A percentile compares a stretch with the other conserved stretches of the same genome.
Conservation (phyloP, 2,888 invertebrate species). For the Meteorus cinctellus region DNA sequence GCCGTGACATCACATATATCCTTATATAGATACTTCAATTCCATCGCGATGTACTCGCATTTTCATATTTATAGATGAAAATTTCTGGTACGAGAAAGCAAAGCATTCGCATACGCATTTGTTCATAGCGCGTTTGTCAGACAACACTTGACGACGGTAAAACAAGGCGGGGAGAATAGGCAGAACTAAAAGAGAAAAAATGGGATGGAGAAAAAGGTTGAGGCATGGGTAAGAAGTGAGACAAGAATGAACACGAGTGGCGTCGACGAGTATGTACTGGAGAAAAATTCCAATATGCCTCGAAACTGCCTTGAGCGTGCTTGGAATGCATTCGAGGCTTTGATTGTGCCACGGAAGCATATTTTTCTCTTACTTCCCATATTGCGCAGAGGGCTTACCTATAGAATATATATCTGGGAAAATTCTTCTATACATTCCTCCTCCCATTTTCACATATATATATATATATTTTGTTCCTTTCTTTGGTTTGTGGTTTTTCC, state of each 20-base stretch:
- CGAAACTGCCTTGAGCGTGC: constrained; percentile 66
- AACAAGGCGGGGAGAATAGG: constrained; percentile 12
- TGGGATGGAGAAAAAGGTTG: constrained; percentile 33
- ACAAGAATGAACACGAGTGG: constrained; percentile 19
- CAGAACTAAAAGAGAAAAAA: constrained; percentile 23
- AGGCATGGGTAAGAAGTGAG: constrained; percentile 41
- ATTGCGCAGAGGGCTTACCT: constrained; percentile 57
- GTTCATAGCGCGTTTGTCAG: constrained; percentile 52
- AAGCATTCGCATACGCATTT: constrained; percentile 18
- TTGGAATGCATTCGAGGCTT: constrained; percentile 69
- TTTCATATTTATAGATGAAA: background rate
- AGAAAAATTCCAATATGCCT: constrained; percentile 70
- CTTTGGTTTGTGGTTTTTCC: background rate
- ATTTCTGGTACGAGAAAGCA: background rate
- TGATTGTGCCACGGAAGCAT: constrained; percentile 71
- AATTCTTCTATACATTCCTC: constrained; percentile 26
- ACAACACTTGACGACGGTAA: constrained; percentile 32
- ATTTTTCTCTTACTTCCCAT: constrained; percentile 66
- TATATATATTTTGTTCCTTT: constrained; percentile 15
- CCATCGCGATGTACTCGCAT: background rate
- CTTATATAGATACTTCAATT: background rate
- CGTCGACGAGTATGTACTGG: constrained; percentile 47
- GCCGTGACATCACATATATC: background rate
- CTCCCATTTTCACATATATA: background rate
- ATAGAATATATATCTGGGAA: constrained; percentile 42